These are phyloP conservation scores for Poecilobothrus nobilitatus DNA, from an alignment of 2,888 invertebrate genomes.

Conservation along the genomic window DNA sequence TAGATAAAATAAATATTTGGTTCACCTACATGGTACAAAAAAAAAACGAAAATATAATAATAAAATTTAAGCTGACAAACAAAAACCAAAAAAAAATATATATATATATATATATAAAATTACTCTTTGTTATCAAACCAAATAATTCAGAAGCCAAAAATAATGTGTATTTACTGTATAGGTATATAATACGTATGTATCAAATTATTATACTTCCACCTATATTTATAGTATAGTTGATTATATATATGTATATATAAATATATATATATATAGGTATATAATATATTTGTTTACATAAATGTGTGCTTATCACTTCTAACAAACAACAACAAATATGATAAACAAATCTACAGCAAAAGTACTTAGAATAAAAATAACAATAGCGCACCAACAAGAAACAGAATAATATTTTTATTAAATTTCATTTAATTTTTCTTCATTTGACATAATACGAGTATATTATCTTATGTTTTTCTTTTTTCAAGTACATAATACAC, in stretches of 20 bases:
- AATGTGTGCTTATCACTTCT: neutral
- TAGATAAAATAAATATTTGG: neutral
- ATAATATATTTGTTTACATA: neutral
- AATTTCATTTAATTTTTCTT: neutral
- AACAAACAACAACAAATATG: neutral
- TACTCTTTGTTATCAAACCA: neutral
- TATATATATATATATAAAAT: neutral
- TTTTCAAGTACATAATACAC: no score
- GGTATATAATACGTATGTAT: neutral
- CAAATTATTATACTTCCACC: no score
- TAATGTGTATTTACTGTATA: neutral
- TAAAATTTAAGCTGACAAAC: neutral
- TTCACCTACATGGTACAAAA: neutral
- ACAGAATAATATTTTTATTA: neutral
- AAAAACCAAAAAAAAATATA: neutral
- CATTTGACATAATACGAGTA: no score
- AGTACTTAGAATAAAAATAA: neutral
- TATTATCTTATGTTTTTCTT: no score
- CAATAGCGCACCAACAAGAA: neutral
- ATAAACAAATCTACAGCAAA: neutral
- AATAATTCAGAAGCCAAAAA: slow-evolving; percentile 1
- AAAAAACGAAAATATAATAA: neutral
- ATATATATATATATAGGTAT: no score
- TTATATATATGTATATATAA: no score
- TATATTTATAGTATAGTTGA: no score